Conservation (phyloP, 2,113 vertebrate species). For the Anguilla japonica region DNA sequence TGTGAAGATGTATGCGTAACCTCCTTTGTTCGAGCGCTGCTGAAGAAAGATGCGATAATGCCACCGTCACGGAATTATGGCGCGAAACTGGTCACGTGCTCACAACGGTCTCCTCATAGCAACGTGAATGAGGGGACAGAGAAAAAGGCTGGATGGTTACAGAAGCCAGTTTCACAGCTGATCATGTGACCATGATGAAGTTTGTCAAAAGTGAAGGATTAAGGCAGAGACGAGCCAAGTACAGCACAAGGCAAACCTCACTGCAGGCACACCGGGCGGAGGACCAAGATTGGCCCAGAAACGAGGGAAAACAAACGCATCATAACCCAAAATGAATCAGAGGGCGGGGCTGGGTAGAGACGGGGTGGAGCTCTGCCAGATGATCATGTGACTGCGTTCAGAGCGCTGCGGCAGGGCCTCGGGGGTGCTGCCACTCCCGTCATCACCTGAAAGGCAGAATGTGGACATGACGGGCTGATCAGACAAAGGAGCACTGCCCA, state of each 20-base stretch:
- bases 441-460: conserved; percentile 64
- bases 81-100: background rate
- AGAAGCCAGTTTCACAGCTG: background rate
- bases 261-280: background rate
- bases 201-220: background rate
- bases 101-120: background rate
- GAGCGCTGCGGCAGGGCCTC: conserved; percentile 62
- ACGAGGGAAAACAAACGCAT: background rate
- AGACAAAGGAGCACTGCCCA: no score
- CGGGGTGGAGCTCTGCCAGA: conserved; percentile 64
- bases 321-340: conserved; percentile 38
- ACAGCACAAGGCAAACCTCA: background rate
- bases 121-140: background rate
- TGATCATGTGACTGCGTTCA: conserved; percentile 76
- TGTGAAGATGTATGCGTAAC: conserved; percentile 16
- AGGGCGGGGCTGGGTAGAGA: conserved; percentile 60
- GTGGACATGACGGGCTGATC: background rate
- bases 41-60: conserved; percentile 23
- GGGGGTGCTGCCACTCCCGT: conserved; percentile 55
- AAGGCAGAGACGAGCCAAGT: background rate
- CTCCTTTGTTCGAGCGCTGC: conserved; percentile 17
- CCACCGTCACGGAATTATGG: conserved; percentile 4
- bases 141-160: conserved; percentile 4
- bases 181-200: background rate
- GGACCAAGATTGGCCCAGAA: background rate